phyloP scores from a whole-genome alignment of 2,888 invertebrate genomes.

The Heliconius sara region DNA sequence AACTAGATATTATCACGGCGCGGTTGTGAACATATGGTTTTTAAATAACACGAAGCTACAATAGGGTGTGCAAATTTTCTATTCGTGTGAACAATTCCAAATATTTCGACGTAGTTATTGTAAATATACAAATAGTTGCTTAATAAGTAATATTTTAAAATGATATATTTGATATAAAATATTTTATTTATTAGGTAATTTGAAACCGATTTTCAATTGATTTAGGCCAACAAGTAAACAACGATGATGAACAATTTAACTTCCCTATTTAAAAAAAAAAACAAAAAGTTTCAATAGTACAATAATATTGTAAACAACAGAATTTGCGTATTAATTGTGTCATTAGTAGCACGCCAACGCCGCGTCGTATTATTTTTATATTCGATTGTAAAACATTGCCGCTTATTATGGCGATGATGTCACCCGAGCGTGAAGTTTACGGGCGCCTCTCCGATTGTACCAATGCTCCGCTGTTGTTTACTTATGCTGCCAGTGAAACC shows the following conservation, averaged over 20 bases:
- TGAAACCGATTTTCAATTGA: neutral
- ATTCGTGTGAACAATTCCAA: conserved; percentile 31
- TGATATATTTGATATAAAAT: neutral
- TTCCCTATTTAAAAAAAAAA: conserved; percentile 28
- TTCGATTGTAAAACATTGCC: conserved; percentile 45
- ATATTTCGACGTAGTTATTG: conserved; percentile 11
- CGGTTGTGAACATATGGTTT: conserved; percentile 60
- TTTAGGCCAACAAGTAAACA: neutral
- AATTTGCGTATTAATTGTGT: conserved; percentile 53
- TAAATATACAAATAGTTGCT: neutral
- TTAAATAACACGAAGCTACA: conserved; percentile 53
- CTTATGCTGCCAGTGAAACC: conserved; percentile 56
- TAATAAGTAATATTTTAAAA: neutral
- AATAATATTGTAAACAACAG: conserved; percentile 51
- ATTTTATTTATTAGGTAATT: neutral
- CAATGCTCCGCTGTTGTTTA: conserved; percentile 52
- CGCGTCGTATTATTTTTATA: conserved; percentile 48
- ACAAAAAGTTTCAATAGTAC: conserved; percentile 37
- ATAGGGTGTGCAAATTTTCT: conserved; percentile 52
- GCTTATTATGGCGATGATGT: conserved; percentile 54
- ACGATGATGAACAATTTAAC: neutral
- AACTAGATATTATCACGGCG: conserved; percentile 47
- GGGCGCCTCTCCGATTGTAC: conserved; percentile 48
- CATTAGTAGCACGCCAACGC: conserved; percentile 52
- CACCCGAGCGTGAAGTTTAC: conserved; percentile 49